Base-by-base conservation (phyloP, 2,888 invertebrate genomes). In the Tiliacea citrago region DNA sequence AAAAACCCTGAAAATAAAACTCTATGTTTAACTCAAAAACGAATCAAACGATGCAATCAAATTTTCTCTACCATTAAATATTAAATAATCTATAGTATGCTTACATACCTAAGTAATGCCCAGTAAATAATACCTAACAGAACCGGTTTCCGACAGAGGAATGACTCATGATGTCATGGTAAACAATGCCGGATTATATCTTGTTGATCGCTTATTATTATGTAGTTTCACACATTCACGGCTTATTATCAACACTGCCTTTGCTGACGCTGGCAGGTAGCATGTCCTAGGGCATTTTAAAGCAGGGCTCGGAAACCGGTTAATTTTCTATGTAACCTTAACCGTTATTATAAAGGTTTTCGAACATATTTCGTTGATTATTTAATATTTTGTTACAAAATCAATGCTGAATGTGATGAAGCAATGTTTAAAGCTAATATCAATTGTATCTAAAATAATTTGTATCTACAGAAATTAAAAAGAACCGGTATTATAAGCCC, bases 121-220 rank as follows among this genome's bases (percentile, higher is more conserved):
- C 47, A 70, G 9, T 68, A 67, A 69, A 80, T 60, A 58, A 62
- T 51, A 67, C 35, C 2, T 49, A 67, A 53, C 35, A 60, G 66
- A 69, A 81, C 84, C 69, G 81, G 81, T 81, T 81, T 73, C 58
- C 58, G 49, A 47, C n/a, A n/a, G 58, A 29, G 58, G n/a, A 35
- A 24, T 81, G 81, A 81, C 6, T 84, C 81, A 81, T n/a, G 29
- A 18, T 61, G 61, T 67, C 53, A 69, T 67, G 73, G 84, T 80
- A 84, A 81, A 81, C 84, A 81, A 84, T 80, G 51, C 24, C 42
- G n/a, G 57, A 62, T 84, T 70, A 67, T 73, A 61, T 79, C 63
- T 29, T 21, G 45, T 24, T 60, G 57, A 39, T 77, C 53, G 24
- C 53, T 53, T 67, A 55, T 51, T 60, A 61, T 83, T 35, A 51